phyloP scores from a whole-genome alignment of 92 coral and sea anemone species.

The Isaurus tuberculatus region DNA sequence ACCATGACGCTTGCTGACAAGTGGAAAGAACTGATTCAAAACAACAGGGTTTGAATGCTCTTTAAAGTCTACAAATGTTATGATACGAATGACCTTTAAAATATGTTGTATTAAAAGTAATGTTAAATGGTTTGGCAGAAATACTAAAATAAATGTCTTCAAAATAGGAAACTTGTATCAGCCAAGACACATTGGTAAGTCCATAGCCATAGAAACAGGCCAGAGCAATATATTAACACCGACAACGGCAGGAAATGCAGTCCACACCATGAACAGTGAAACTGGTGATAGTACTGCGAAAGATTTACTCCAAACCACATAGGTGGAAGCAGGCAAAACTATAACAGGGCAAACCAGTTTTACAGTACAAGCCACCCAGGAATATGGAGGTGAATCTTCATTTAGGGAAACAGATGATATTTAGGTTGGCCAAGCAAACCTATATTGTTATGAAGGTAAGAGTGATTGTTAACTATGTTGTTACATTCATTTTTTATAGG shows the following conservation, averaged over 20 bases:
- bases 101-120: too few relatives aligned
- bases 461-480: background rate
- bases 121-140: background rate
- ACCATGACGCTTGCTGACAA: too few relatives aligned
- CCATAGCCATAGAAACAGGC: conserved; percentile 4
- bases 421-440: background rate
- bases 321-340: conserved; percentile 12
- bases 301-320: conserved; percentile 8
- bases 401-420: background rate
- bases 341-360: background rate
- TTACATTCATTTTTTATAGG: background rate
- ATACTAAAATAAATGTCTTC: conserved; percentile 4
- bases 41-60: too few relatives aligned
- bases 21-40: too few relatives aligned
- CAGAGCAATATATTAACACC: background rate
- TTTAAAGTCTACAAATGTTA: too few relatives aligned
- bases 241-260: background rate
- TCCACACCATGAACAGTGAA: background rate
- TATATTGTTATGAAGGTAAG: background rate
- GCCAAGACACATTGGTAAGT: background rate
- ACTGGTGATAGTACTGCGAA: background rate
- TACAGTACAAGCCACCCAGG: background rate
- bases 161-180: conserved; percentile 15
- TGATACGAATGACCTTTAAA: too few relatives aligned
- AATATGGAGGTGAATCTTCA: background rate